Base-by-base conservation (phyloP, 92 coral and sea anemone genomes). In the Desmophyllum pertusum region DNA sequence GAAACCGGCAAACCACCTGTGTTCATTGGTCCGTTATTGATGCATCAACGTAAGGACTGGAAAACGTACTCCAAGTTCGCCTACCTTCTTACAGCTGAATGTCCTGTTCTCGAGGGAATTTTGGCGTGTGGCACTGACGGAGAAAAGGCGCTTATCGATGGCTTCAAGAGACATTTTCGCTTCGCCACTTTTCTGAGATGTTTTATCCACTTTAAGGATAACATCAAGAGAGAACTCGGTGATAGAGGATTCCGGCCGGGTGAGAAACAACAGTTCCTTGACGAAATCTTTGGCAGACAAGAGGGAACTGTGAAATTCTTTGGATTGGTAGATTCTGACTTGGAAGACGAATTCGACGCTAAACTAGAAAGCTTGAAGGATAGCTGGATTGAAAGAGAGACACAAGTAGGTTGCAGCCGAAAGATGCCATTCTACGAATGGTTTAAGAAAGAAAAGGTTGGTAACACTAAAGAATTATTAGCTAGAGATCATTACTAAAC, bases 21-120 rank as follows among this genome's bases (percentile, higher is more conserved):
- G 29, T 89, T 89, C 50, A 80, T 85, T 23, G 87, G 92, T 0
- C 87, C 87, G 30, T 68, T 89, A 15, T 36, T 88, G 18, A 85
- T 80, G 92, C 89, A 89, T 86, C 91, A 88, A n/a, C 66, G 67
- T 19, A 89, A 89, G 17, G 92, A 89, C 70, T 84, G 88, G 86
- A 61, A 65, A 46, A 89, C 86, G 8, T 89, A 79, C 41, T 84
- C 89, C 4, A 89, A 84, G 69, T 89, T 89, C 27, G 89, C 88
- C 6, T 83, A 89, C 41, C 35, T 81, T 5, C 53, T 89, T 19
- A 79, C 43, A 6, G 40, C 82, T 3, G 57, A 75, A 35, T 70
- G 42, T 10, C 92, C 83, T 14, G 75, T 75, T 31, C 76, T 88
- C 0, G 83, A 77, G 45, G 80, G 91, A 15, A 72, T 88, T 27